These are phyloP conservation scores for Myrmecobius fasciatus DNA, from an alignment of 2,113 vertebrate species.

Conservation along the genomic window DNA sequence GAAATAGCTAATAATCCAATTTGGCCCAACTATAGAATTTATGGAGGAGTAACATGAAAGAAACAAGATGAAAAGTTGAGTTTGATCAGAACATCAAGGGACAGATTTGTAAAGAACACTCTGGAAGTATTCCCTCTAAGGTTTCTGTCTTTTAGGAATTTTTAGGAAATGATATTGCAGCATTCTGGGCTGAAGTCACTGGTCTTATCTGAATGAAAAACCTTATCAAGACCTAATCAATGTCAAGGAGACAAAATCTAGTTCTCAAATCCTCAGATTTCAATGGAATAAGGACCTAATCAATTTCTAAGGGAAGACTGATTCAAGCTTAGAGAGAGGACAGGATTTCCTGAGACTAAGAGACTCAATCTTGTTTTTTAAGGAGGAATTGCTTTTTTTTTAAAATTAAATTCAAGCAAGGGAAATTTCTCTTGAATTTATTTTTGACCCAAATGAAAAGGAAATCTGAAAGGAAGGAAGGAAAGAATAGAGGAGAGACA, in stretches of 20 bases:
- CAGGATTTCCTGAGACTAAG: not conserved
- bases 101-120: not conserved
- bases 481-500: not conserved
- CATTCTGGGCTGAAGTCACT: not conserved
- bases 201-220: not conserved
- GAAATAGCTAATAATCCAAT: not conserved
- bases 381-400: not conserved
- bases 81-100: not conserved
- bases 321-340: conserved; percentile 17
- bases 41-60: not conserved
- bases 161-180: not conserved
- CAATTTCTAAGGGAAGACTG: not conserved
- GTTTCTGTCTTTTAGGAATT: not conserved
- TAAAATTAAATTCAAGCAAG: not conserved
- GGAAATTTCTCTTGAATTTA: not conserved
- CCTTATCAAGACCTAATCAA: not conserved
- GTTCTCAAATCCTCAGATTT: not conserved
- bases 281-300: not conserved
- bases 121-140: not conserved
- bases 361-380: not conserved
- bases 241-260: not conserved
- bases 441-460: not conserved
- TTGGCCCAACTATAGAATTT: not conserved
- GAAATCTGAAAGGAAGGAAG: not conserved
- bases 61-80: not conserved